Evolutionary conservation across 1,140 invertebrate species (phyloP).

Genomic region (Acromyrmex echinatior): DNA sequence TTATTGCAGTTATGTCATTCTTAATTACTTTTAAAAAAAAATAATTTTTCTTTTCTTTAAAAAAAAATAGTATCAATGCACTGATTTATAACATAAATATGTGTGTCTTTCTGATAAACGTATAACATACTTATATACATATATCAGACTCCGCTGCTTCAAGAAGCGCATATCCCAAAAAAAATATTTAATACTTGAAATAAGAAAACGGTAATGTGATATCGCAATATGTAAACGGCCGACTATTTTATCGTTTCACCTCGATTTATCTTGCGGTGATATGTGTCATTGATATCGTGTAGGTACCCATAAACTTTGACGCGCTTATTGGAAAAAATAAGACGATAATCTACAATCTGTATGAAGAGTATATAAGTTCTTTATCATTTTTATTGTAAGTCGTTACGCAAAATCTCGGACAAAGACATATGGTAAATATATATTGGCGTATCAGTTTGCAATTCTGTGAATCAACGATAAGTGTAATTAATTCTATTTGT

Average conservation of each 20-base stretch:
- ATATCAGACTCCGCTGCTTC: neutral
- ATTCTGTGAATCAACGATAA: slow-evolving; percentile 32
- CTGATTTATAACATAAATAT: neutral
- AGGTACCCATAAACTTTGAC: slow-evolving; percentile 11
- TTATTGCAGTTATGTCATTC: neutral
- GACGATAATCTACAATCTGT: neutral
- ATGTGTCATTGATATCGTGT: slow-evolving; percentile 5
- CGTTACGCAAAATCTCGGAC: slow-evolving; percentile 11
- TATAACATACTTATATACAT: neutral
- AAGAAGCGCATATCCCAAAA: neutral
- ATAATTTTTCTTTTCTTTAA: neutral
- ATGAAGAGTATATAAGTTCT: neutral
- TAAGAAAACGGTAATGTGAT: neutral
- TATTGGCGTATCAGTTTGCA: slow-evolving; percentile 16
- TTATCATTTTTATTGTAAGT: slow-evolving; percentile 12
- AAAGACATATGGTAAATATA: slow-evolving; percentile 4
- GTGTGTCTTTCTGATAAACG: neutral
- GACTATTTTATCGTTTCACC: slow-evolving; percentile 20
- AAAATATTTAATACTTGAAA: slow-evolving; percentile 26
- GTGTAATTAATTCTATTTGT: neutral
- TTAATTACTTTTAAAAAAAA: neutral
- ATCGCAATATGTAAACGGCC: neutral
- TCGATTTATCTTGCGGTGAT: slow-evolving; percentile 30
- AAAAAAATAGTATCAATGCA: neutral
- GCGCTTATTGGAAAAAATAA: slow-evolving; percentile 6